Evolutionary conservation across 2,113 vertebrate species (phyloP), one percentile per base, ranked within the genome.

Genomic region (Alethe diademata): DNA sequence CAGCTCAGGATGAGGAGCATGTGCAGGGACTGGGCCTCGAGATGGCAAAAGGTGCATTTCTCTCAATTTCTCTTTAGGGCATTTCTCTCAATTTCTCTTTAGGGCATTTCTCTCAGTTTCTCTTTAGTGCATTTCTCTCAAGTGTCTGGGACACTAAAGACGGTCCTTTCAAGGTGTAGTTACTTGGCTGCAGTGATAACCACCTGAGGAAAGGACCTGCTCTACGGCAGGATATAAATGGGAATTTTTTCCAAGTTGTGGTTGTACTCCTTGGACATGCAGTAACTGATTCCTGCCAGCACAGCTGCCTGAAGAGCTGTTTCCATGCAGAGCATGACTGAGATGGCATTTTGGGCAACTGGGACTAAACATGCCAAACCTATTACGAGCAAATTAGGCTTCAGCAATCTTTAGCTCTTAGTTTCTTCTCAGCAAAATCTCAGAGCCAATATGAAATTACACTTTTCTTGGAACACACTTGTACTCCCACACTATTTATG

Each of bases 251-350:
- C 17, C 58, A 24, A 84, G 86, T 64, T 43, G 0, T 67, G 20
- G 14, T 25, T 23, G 0, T 13, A 2, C 28, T 79, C 11, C 10
- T 2, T 12, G 67, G 25, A 16, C 48, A 5, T 7, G 4, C 16
- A 48, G 36, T 6, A 19, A 24, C 47, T 42, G 42, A 14, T 18
- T 20, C 2, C 42, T 78, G 84, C 51, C 7, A 0, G 48, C 14
- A 1, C 12, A 50, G 60, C 35, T 76, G 58, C 60, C 26, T 38
- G 4, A 16, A 43, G 43, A n/a, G 33, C 56, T 43, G 40, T 10
- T 42, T 19, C 33, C 42, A 15, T 66, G 72, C n/a, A 29, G 24
- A 71, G 22, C 43, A 0, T 1, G 12, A 2, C 40, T 33, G 26
- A 14, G 35, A 8, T 76, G 40, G 51, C 7, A 15, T 47, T 75